Evolutionary conservation across 2,113 vertebrate species (phyloP), one percentile per base, ranked within the genome.

Genomic region (Cyprinodon variegatus): DNA sequence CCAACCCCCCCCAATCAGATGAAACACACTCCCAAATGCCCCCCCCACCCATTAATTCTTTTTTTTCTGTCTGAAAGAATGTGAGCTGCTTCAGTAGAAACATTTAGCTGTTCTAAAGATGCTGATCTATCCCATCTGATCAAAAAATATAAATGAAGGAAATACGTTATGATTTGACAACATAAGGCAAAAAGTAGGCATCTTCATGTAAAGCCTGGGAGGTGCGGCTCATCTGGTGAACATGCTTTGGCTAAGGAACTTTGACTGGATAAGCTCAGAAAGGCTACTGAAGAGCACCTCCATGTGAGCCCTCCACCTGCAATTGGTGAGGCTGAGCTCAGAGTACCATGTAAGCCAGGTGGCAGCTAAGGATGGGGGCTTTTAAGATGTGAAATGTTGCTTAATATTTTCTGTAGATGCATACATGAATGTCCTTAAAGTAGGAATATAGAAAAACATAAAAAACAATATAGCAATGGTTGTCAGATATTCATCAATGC

Each of bases 21-120:
- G 29, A 29, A n/a, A 12, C 4, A 3, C n/a, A 15, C 29, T 43
- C 15, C 57, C 37, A 20, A 12, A 29, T 61, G 50, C 38, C 2
- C 60, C 86, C 90, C 82, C 88, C 94, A 90, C 17, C 48, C 17
- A 53, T 8, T 57, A 57, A 20, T 92, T 94, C 95, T 95, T 95
- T 96, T 95, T 91, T 96, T 96, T 96, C 95, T 61, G 57, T 94
- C 96, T 96, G 95, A 95, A 96, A 95, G 94, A 60, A 71, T 74
- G 11, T 78, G 94, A 74, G 46, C 69, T 68, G 60, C 29, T 29
- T 29, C 50, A 43, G 48, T 48, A 67, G 53, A 17, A 68, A n/a
- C 40, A 22, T 65, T n/a, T 41, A 65, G 64, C 22, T 68, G 45
- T 15, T 79, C 83, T 84, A 77, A 37, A 61, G 6, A 38, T 37